Conservation (phyloP, 2,113 vertebrate species). For the Arvicanthis niloticus region DNA sequence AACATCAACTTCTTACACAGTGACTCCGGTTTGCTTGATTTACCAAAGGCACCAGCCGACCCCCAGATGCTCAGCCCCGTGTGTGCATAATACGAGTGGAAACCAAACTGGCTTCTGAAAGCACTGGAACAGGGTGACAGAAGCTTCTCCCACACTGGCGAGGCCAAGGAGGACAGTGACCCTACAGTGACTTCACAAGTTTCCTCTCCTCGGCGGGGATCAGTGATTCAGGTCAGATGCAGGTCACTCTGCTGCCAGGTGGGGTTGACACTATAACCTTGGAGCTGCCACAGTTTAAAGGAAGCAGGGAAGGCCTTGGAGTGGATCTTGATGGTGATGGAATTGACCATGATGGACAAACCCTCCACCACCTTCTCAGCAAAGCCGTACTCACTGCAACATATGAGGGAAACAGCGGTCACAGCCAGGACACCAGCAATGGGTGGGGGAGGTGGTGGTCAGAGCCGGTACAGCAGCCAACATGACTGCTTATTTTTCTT, state of each 20-base stretch:
- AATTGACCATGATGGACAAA: slow-evolving; percentile 98
- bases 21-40: background rate
- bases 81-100: background rate
- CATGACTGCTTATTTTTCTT: background rate
- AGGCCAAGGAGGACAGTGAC: background rate
- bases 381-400: slow-evolving; percentile 96
- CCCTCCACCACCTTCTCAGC: slow-evolving; percentile 99
- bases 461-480: background rate
- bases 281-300: slow-evolving; percentile 98
- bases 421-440: background rate
- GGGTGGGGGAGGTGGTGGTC: too few relatives aligned
- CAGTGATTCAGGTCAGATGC: slow-evolving; percentile 95
- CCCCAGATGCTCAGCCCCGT: background rate
- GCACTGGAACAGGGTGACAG: background rate
- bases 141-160: background rate
- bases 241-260: slow-evolving; percentile 97
- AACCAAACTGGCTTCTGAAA: slow-evolving; percentile 5
- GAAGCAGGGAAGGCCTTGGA: slow-evolving; percentile 97
- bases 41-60: slow-evolving; percentile 28
- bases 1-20: slow-evolving; percentile 28
- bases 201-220: slow-evolving; percentile 95
- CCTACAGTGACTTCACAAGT: background rate
- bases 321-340: slow-evolving; percentile 98
- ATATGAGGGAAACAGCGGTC: background rate
- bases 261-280: slow-evolving; percentile 98